A percentile compares a stretch with the other conserved stretches of the same genome.
phyloP scores from a whole-genome alignment of 2,888 invertebrate species.

The Girardia tigrina region DNA sequence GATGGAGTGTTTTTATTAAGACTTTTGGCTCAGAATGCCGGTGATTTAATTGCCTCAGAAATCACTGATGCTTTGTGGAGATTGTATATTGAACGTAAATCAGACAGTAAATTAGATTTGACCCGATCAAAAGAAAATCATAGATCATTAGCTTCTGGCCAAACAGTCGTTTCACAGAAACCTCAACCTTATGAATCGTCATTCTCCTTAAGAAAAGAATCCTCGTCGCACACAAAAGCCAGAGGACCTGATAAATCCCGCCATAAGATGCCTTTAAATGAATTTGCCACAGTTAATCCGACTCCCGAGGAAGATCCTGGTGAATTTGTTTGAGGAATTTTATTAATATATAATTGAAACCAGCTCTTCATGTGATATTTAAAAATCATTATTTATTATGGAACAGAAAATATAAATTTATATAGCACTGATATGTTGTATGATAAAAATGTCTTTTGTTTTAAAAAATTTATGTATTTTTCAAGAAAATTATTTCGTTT shows the following conservation, averaged over 20 bases:
- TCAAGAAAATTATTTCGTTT: too few species aligned
- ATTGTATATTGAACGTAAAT: constrained; percentile 29
- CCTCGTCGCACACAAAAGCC: background rate
- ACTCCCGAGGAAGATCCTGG: constrained; percentile 30
- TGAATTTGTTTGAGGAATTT: constrained; percentile 31
- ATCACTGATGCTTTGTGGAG: constrained; percentile 34
- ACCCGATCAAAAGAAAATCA: background rate
- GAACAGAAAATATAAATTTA: too few species aligned
- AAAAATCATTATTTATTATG: too few species aligned
- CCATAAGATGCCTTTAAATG: constrained; percentile 10
- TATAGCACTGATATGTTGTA: too few species aligned
- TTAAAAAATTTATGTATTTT: too few species aligned
- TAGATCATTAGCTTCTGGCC: background rate
- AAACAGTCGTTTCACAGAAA: background rate
- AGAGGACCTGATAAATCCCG: background rate
- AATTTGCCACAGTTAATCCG: background rate
- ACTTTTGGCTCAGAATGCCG: constrained; percentile 38
- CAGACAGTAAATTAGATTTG: background rate
- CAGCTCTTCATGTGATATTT: too few species aligned
- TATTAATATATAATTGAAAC: too few species aligned
- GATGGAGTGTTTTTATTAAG: constrained; percentile 38
- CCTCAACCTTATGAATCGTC: background rate
- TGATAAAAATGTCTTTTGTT: too few species aligned
- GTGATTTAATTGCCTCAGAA: constrained; percentile 37
- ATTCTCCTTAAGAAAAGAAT: background rate